Evolutionary conservation across 2,797 vertebrate species (phyloP).

Genomic region (Hozukius guyotensis): DNA sequence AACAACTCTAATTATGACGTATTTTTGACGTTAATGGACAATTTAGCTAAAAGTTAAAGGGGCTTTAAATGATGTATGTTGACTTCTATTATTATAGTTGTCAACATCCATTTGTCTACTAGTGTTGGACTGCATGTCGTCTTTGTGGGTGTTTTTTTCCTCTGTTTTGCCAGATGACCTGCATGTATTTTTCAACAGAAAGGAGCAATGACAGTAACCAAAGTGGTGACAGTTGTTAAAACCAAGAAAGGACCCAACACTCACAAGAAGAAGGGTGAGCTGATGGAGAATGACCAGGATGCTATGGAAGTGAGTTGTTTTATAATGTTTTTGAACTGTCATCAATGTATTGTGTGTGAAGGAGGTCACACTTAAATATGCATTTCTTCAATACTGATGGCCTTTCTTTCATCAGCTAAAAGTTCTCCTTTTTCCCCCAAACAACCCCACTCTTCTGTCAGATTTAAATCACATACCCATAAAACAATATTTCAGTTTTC

Average conservation of each 20-base stretch:
- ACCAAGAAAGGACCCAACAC: slow-evolving; percentile 92
- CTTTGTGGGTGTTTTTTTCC: neutral
- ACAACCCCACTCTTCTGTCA: neutral
- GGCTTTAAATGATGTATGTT: neutral
- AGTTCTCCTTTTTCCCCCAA: too few relatives aligned
- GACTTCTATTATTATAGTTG: neutral
- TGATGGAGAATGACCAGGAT: slow-evolving; percentile 99
- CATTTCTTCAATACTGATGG: neutral
- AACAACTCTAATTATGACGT: too few relatives aligned
- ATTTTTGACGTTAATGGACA: neutral
- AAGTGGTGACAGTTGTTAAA: slow-evolving; percentile 95
- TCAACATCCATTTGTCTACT: neutral
- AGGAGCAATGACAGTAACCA: slow-evolving; percentile 92
- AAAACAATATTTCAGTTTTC: neutral
- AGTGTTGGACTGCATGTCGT: neutral
- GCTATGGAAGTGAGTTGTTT: slow-evolving; percentile 92
- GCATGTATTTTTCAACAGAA: slow-evolving; percentile 81
- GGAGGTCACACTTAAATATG: neutral
- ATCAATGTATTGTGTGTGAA: neutral
- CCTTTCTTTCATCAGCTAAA: neutral
- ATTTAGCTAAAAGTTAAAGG: neutral
- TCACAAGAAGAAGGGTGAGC: slow-evolving; percentile 97
- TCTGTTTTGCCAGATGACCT: neutral
- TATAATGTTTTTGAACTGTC: neutral
- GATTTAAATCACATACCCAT: neutral